phyloP scores from a whole-genome alignment of 2,888 invertebrate genomes.

The Yponomeuta sedellus region DNA sequence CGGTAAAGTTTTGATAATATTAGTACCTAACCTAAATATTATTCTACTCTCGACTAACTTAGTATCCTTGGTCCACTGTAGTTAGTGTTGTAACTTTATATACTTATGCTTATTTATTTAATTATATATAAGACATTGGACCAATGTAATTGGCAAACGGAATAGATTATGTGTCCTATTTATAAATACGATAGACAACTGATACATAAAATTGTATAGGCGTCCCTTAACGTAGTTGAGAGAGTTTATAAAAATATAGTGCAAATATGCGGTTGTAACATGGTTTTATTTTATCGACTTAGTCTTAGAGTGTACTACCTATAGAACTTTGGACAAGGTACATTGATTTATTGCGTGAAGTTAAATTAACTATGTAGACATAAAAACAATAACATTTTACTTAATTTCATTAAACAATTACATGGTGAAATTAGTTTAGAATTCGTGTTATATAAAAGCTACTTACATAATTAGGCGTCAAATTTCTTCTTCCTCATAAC shows the following conservation, averaged over 20 bases:
- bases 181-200: too few relatives aligned
- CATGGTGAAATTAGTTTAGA: background rate
- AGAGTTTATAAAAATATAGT: constrained; percentile 1
- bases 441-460: background rate
- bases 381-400: background rate
- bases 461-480: constrained; percentile 33
- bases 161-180: background rate
- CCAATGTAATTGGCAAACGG: background rate
- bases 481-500: constrained; percentile 85
- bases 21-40: background rate
- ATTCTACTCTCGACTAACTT: background rate
- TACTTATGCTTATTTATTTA: background rate
- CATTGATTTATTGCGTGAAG: background rate
- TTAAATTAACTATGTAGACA: background rate
- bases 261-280: background rate
- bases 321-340: too few relatives aligned
- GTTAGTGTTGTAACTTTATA: background rate
- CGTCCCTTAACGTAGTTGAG: background rate
- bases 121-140: background rate
- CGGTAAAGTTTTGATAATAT: background rate
- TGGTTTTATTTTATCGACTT: background rate
- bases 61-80: background rate
- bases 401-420: background rate
- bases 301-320: background rate
- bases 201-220: background rate